Conservation (phyloP, 2,797 vertebrate genomes). For the Spinus pinus region DNA sequence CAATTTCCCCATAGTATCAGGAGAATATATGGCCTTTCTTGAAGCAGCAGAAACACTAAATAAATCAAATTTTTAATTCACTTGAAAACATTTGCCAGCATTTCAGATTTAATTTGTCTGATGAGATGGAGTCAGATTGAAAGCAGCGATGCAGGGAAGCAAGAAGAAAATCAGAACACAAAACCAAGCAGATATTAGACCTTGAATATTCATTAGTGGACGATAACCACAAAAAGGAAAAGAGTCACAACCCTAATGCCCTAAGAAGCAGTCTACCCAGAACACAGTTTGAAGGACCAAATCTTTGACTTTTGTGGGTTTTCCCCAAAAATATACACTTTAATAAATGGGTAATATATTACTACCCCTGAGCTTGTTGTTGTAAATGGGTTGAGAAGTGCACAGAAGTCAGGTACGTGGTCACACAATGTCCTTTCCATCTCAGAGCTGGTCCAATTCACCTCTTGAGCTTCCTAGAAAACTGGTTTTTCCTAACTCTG, state of each 20-base stretch:
- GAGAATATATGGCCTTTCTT: not conserved
- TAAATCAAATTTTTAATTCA: constrained; percentile 15
- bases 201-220: not conserved
- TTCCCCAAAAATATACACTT: not conserved
- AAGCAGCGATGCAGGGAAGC: not conserved
- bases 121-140: not conserved
- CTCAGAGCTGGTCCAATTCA: not conserved
- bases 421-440: not conserved
- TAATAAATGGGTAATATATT: not conserved
- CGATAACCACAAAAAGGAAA: not conserved
- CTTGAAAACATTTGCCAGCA: not conserved
- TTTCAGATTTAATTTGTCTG: not conserved
- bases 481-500: not conserved
- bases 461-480: not conserved
- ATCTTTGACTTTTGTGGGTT: not conserved
- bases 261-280: not conserved
- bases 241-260: not conserved
- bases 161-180: not conserved
- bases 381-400: not conserved
- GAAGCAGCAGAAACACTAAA: not conserved
- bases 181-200: not conserved
- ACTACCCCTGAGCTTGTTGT: not conserved
- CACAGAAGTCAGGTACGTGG: not conserved
- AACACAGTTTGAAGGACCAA: not conserved
- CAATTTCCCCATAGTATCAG: not conserved